Percentiles rank a stretch among this genome's conserved stretches.
Evolutionary conservation across 2,113 vertebrate genomes (phyloP).

Genomic region (Mastomys natalensis): DNA sequence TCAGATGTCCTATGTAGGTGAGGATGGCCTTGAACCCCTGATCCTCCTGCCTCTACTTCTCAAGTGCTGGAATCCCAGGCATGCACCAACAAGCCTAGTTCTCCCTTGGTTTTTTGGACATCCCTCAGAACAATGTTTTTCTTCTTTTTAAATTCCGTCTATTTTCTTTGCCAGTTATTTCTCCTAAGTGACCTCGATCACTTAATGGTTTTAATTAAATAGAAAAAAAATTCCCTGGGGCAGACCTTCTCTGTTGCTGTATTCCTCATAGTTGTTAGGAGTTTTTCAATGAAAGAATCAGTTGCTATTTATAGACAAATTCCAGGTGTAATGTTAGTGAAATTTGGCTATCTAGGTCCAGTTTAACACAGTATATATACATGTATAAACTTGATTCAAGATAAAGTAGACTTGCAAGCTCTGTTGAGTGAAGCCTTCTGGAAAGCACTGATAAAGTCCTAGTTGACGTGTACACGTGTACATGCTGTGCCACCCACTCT

Average conservation of each 20-base stretch:
- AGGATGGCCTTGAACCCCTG: neutral
- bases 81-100: too few species aligned
- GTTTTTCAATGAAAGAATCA: neutral
- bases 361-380: neutral
- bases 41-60: neutral
- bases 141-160: constrained; percentile 5
- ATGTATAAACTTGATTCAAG: neutral
- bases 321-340: neutral
- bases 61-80: neutral
- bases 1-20: neutral
- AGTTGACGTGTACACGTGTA: neutral
- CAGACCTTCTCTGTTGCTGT: neutral
- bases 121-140: neutral
- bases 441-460: neutral
- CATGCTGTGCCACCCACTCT: neutral
- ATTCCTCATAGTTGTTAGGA: neutral
- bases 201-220: constrained; percentile 3
- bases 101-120: neutral
- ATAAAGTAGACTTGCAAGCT: neutral
- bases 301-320: neutral
- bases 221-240: neutral
- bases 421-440: neutral
- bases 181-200: constrained; percentile 28
- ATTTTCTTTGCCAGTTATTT: neutral
- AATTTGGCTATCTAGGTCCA: neutral